These are phyloP conservation scores for Labroides dimidiatus DNA, from an alignment of 2,797 vertebrate genomes.

Conservation along the genomic window DNA sequence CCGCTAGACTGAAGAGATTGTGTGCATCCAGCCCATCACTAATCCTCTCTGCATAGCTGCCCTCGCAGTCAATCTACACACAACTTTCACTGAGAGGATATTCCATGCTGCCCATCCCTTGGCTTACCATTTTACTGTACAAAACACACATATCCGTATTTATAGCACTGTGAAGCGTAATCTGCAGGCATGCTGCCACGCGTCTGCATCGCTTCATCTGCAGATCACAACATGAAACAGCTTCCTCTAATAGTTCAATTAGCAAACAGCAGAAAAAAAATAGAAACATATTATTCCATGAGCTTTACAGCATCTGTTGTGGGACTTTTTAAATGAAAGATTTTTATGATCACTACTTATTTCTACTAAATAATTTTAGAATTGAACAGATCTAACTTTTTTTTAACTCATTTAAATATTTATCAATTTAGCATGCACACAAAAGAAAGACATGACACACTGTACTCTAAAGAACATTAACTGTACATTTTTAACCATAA, in stretches of 20 bases:
- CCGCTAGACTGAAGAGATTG: slow-evolving; percentile 61
- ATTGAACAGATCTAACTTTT: neutral
- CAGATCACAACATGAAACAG: slow-evolving; percentile 30
- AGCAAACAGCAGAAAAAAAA: neutral
- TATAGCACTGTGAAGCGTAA: slow-evolving; percentile 48
- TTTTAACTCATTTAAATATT: neutral
- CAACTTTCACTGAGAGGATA: slow-evolving; percentile 55
- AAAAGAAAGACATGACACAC: slow-evolving; percentile 8
- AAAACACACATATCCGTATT: slow-evolving; percentile 37
- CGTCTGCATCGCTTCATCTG: slow-evolving; percentile 52
- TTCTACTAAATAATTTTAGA: neutral
- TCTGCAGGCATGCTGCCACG: slow-evolving; percentile 39
- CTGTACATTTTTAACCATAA: slow-evolving; percentile 21
- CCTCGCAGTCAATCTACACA: slow-evolving; percentile 56
- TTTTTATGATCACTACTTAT: no score
- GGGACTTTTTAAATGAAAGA: no score
- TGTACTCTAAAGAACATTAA: slow-evolving; percentile 40
- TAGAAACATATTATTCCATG: neutral
- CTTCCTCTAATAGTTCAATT: slow-evolving; percentile 1
- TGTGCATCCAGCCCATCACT: slow-evolving; percentile 47
- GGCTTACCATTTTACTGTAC: slow-evolving; percentile 58
- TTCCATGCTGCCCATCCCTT: slow-evolving; percentile 33
- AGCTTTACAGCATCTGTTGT: neutral
- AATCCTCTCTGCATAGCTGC: slow-evolving; percentile 71
- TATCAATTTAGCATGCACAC: neutral